A percentile compares a stretch with the other conserved stretches of the same genome.
phyloP scores from a whole-genome alignment of 2,888 invertebrate genomes.

The Tuta absoluta region DNA sequence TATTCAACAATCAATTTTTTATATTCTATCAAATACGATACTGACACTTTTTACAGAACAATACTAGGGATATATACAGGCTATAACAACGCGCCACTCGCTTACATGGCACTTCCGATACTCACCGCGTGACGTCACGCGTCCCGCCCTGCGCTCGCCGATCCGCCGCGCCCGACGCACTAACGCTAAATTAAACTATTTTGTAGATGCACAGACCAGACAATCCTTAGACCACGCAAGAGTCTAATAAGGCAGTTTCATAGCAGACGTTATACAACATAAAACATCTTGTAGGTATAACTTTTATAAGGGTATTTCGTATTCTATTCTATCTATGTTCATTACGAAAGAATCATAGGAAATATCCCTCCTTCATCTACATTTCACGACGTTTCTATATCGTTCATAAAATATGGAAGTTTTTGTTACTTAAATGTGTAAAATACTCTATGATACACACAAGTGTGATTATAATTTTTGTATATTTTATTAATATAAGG shows the following conservation, averaged over 20 bases:
- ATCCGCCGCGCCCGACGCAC: conserved; percentile 36
- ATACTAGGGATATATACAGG: conserved; percentile 60
- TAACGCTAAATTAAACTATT: conserved; percentile 32
- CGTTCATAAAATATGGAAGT: background rate
- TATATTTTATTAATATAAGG: background rate
- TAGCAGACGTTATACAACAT: conserved; percentile 39
- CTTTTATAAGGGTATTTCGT: background rate
- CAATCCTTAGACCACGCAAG: background rate
- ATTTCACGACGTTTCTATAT: conserved; percentile 1
- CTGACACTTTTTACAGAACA: conserved; percentile 72
- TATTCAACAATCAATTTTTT: conserved; percentile 76
- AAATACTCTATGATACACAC: conserved; percentile 1
- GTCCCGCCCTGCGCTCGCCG: conserved; percentile 37
- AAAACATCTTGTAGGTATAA: conserved; percentile 31
- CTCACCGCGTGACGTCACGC: conserved; percentile 24
- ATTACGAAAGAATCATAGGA: background rate
- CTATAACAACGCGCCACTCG: conserved; percentile 55
- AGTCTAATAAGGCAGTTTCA: conserved; percentile 1
- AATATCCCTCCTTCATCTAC: background rate
- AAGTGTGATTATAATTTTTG: background rate
- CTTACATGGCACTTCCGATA: conserved; percentile 61
- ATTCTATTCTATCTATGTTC: too few species aligned
- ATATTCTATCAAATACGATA: conserved; percentile 65
- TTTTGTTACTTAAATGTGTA: background rate
- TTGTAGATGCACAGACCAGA: conserved; percentile 7